Evolutionary conservation across 2,888 invertebrate species (phyloP).

Genomic region (Heliconius charithonia): DNA sequence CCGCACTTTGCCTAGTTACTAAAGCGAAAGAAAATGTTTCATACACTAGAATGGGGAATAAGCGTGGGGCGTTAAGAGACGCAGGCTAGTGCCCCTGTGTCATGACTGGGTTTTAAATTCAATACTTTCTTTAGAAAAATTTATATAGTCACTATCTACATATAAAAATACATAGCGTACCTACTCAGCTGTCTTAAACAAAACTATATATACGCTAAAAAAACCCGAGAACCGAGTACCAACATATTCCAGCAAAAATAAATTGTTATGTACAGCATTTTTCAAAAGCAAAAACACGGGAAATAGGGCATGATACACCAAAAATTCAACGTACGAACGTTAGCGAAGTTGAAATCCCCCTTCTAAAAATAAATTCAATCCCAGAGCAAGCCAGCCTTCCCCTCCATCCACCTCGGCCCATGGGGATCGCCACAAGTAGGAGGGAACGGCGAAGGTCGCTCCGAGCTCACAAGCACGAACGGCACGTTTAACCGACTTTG

Average conservation of each 20-base stretch:
- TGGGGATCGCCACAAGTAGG: conserved; percentile 69
- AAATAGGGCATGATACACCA: conserved; percentile 9
- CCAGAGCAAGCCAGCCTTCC: conserved; percentile 56
- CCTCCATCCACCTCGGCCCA: conserved; percentile 58
- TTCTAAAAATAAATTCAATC: conserved; percentile 72
- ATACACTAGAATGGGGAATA: too few species aligned
- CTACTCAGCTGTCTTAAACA: too few species aligned
- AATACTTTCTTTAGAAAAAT: too few species aligned
- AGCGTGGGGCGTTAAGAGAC: too few species aligned
- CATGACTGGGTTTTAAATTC: background rate
- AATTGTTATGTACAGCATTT: background rate
- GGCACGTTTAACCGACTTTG: conserved; percentile 32
- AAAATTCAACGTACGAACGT: conserved; percentile 26
- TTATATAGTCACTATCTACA: too few species aligned
- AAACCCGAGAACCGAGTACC: too few species aligned
- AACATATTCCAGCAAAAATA: background rate
- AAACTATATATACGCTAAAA: too few species aligned
- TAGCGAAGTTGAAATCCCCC: conserved; percentile 56
- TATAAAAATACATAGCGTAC: too few species aligned
- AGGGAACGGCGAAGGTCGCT: conserved; percentile 67
- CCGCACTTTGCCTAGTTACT: too few species aligned
- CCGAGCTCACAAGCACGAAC: conserved; percentile 38
- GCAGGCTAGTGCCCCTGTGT: too few species aligned
- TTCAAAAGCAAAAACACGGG: background rate
- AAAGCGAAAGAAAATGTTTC: too few species aligned